Percentiles rank a stretch among this genome's conserved stretches.
Evolutionary conservation across 2,888 invertebrate species (phyloP).

Genomic region (Apantesis nais): DNA sequence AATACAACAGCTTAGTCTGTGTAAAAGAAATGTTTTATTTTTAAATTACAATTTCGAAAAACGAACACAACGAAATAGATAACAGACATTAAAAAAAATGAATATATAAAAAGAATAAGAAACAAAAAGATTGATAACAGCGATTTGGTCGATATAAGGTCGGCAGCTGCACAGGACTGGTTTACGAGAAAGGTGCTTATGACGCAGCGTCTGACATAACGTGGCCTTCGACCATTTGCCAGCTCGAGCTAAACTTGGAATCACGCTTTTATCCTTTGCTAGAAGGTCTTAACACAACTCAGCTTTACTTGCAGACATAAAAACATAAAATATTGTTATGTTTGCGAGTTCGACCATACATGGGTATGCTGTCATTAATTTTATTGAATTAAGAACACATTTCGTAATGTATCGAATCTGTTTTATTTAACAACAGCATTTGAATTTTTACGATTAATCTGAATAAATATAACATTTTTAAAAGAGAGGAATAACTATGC

Average conservation of each 20-base stretch:
- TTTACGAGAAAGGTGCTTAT: slow-evolving; percentile 57
- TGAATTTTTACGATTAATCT: neutral
- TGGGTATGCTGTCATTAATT: neutral
- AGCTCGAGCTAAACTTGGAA: slow-evolving; percentile 25
- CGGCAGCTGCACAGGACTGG: slow-evolving; percentile 54
- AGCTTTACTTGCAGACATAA: slow-evolving; percentile 10
- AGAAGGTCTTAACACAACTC: slow-evolving; percentile 10
- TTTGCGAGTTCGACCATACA: slow-evolving; percentile 4
- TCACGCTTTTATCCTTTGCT: slow-evolving; percentile 30
- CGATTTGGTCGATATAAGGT: slow-evolving; percentile 28
- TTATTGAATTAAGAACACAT: slow-evolving; percentile 9
- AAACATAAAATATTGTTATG: slow-evolving; percentile 14
- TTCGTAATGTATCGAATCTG: slow-evolving; percentile 1
- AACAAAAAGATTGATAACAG: slow-evolving; percentile 28
- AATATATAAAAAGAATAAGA: neutral
- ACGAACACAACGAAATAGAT: neutral
- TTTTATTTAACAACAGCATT: neutral
- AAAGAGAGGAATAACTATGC: neutral
- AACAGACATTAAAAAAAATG: neutral
- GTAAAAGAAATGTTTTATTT: too few species aligned
- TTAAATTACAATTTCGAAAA: neutral
- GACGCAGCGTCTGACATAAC: slow-evolving; percentile 61
- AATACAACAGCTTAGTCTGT: too few species aligned
- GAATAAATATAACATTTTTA: neutral
- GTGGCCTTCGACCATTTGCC: slow-evolving; percentile 54